These are phyloP conservation scores for Callospermophilus lateralis DNA, from an alignment of 2,113 vertebrate genomes.

Conservation along the genomic window DNA sequence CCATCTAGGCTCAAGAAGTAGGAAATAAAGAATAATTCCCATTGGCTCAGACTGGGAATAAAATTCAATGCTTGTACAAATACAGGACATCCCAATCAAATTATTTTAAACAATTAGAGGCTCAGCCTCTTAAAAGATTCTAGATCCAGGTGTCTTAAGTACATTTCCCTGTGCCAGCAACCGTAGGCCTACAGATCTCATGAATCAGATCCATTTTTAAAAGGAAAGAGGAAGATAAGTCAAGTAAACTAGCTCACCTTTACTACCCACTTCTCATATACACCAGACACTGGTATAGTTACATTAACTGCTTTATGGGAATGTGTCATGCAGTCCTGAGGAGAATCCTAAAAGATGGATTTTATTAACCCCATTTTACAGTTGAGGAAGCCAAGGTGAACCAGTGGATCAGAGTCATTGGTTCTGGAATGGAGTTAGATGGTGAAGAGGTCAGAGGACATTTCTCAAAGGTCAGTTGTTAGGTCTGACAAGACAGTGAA, in stretches of 20 bases:
- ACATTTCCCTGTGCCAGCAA: constrained; percentile 52
- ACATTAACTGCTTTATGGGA: not conserved
- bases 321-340: not conserved
- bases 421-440: not conserved
- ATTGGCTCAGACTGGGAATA: not conserved
- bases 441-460: not conserved
- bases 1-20: not conserved
- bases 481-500: not conserved
- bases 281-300: not conserved
- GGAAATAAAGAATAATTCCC: not conserved
- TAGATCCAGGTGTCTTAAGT: not conserved
- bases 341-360: not conserved
- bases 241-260: constrained; percentile 25
- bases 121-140: not conserved
- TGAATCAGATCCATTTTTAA: constrained; percentile 55
- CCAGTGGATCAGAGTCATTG: not conserved
- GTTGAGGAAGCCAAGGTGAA: not conserved
- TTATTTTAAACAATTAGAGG: not conserved
- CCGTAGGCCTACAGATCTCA: not conserved
- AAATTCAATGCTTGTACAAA: constrained; percentile 15
- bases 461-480: not conserved
- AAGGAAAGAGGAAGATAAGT: constrained; percentile 30
- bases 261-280: not conserved
- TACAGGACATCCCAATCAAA: not conserved
- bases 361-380: not conserved